Conservation (phyloP, 2,888 invertebrate genomes). For the Shargacucullia verbasci region DNA sequence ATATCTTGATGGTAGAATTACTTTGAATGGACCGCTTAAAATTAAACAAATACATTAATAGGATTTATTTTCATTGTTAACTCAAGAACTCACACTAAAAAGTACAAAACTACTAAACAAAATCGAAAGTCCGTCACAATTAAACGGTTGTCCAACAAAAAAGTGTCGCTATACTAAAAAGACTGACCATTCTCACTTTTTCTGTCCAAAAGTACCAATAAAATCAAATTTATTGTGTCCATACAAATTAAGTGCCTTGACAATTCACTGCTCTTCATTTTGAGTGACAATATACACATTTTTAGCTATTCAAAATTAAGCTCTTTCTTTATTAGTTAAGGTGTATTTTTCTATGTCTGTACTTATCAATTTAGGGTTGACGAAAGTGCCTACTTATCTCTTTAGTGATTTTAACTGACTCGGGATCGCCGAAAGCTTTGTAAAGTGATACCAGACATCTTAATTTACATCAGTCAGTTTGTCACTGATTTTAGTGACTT, state of each 20-base stretch:
- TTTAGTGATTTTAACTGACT: slow-evolving; percentile 42
- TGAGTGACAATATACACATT: slow-evolving; percentile 55
- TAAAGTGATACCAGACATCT: slow-evolving; percentile 45
- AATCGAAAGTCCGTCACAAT: slow-evolving; percentile 45
- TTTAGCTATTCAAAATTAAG: slow-evolving; percentile 4
- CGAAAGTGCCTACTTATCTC: slow-evolving; percentile 44
- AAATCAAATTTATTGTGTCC: slow-evolving; percentile 84
- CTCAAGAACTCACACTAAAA: neutral
- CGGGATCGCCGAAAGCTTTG: slow-evolving; percentile 35
- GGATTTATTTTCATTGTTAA: too few species aligned
- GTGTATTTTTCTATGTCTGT: slow-evolving; percentile 50
- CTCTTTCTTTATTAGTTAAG: fast-evolving
- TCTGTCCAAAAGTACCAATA: slow-evolving; percentile 71
- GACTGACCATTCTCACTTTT: slow-evolving; percentile 69
- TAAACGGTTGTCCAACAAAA: slow-evolving; percentile 49
- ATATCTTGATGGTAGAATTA: too few species aligned
- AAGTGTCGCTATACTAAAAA: slow-evolving; percentile 63
- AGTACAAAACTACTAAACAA: slow-evolving; percentile 5
- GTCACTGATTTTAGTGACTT: slow-evolving; percentile 39
- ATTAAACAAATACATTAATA: too few species aligned
- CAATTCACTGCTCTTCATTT: slow-evolving; percentile 61
- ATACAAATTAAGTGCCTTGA: slow-evolving; percentile 71
- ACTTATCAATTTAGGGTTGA: slow-evolving; percentile 48
- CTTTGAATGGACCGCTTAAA: too few species aligned
- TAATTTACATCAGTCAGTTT: slow-evolving; percentile 44